Base-by-base conservation (phyloP, 2,113 vertebrate genomes). In the Takifugu bimaculatus region DNA sequence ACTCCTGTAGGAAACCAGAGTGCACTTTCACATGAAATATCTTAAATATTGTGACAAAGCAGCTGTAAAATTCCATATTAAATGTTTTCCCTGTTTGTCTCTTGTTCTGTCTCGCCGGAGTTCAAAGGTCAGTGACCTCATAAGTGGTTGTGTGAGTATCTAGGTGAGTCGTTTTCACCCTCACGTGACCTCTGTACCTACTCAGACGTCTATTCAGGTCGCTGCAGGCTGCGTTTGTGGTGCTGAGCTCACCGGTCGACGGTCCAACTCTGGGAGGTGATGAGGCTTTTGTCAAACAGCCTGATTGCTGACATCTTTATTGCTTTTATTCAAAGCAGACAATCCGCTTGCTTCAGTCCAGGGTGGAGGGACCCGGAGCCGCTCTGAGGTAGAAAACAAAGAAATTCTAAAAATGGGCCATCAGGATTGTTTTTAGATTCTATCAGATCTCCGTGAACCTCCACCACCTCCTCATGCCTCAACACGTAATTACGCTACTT, bases 271-370 rank as follows among this genome's bases (percentile, higher is more conserved):
- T 26, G 6, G n/a, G 44, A 60, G 25, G 4, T 42, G 59, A 75
- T 26, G 61, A 60, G 43, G 47, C 20, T 54, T 60, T 50, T 15
- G 62, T 52, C 44, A 68, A 63, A 72, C n/a, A 50, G 49, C 42
- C 5, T 4, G 28, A 60, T 54, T 14, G 56, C 65, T 78, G 81
- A 82, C 79, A 80, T 42, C 14, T 82, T 77, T 83, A 79, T 78
- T 70, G 42, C 32, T 39, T 63, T 77, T 43, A 71, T 77, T 83
- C 63, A 76, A 51, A 66, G 43, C 0, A 43, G 45, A 80, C 74
- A 76, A 83, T 79, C 45, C 15, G n/a, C 25, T n/a, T 50, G 48
- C 20, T 50, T n/a, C 48, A 50, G 20, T 6, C 25, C n/a, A 25
- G 15, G 48, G 20, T 50, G 15, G 48, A n/a, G 44, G 4, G 44